Evolutionary conservation across 2,113 vertebrate species (phyloP), one percentile per base, ranked within the genome.

Genomic region (Microcebus tavaratra): DNA sequence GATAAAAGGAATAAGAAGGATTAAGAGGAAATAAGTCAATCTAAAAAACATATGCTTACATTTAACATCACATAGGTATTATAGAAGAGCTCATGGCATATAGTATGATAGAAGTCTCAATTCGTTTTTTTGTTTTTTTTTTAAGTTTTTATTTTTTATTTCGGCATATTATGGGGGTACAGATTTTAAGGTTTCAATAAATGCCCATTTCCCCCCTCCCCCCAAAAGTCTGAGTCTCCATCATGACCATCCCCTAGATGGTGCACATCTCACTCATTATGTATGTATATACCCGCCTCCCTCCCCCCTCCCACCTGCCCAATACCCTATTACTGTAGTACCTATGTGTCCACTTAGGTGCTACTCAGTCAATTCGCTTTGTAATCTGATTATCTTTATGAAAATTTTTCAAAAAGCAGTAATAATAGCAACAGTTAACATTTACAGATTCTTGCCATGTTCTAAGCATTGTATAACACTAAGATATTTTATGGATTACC

Each of bases 1-100:
- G n/a, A 59, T 50, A 25, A 91, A 57, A 11, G 34, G 14, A 65
- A 29, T 20, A 39, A 48, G 31, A 78, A 92, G 6, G 1, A 70
- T 80, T 84, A n/a, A 88, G 27, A 95, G n/a, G 59, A 91, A 94
- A 82, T 27, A 76, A 88, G 36, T 83, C 21, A 29, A n/a, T 86
- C 78, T 94, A 36, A 63, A 95, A 68, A 81, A 80, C 92, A 83
- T 53, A 55, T 8, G 0, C 10, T 70, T 15, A 29, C 18, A 59
- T 36, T 89, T 57, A 67, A 48, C 6, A 67, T 29, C 53, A 67
- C 18, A 29, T 3, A 75, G 29, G 15, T 53, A 6, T 34, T 78
- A 50, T 31, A 18, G 15, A 78, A 20, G n/a, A 70, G 31, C 70
- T 59, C n/a, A 0, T 73, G 39, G 55, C 53, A 48, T 23, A 80